Base-by-base conservation (phyloP, 2,888 invertebrate species). In the Tridacna gigas region DNA sequence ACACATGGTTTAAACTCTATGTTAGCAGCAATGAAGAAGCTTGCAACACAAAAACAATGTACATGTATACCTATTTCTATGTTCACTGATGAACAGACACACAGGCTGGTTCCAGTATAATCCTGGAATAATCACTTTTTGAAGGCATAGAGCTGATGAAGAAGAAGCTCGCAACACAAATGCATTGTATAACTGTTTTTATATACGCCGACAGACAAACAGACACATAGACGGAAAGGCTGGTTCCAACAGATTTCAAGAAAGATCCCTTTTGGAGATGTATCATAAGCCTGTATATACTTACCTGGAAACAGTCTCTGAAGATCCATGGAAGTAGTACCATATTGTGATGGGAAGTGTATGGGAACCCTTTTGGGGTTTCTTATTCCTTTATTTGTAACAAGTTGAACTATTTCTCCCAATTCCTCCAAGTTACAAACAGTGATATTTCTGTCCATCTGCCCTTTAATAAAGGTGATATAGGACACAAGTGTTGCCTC, bases 341-440 rank as follows among this genome's bases (percentile, higher is more conserved):
- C 90, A 84, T 91, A 94, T 5, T 80, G 66, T 2, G 88, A 83
- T 0, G 92, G 88, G 85, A 94, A 93, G 83, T 94, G 93, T 26
- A 94, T 89, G 13, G 91, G 84, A 11, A 86, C 89, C 11, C 80
- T 77, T 47, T 77, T 82, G 0, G 93, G 93, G 61, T 86, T 90
- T 77, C 90, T 89, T 28, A 91, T 80, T 0, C 94, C 94, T n/a
- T 92, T 89, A 85, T 92, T 93, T 60, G 94, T 94, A 77, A 88
- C 74, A 37, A 94, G 78, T 37, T 90, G 85, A 56, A 88, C 92
- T 51, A 90, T 83, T 18, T 90, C 80, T 75, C 84, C 83, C 67
- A 94, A 84, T 51, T 92, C 92, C 11, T 91, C 89, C 80, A 92
- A 81, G 82, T 91, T 91, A 65, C 94, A 80, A 25, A 93, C 71